phyloP scores from a whole-genome alignment of 1,140 invertebrate genomes.

The Pteromalus puparum region DNA sequence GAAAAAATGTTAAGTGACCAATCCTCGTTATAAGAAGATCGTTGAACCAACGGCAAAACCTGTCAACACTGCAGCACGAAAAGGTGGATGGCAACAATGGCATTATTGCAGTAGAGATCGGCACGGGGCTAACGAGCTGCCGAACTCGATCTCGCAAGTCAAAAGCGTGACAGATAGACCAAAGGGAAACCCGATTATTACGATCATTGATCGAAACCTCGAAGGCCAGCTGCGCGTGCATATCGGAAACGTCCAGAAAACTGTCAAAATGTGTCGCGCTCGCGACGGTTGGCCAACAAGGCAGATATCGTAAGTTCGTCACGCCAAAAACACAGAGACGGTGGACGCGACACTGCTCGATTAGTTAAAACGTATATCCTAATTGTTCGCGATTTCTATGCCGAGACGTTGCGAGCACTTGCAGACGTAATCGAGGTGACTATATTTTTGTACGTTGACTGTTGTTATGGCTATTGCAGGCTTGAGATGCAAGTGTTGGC shows the following conservation, averaged over 20 bases:
- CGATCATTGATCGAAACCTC: neutral
- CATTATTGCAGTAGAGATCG: neutral
- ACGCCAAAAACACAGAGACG: neutral
- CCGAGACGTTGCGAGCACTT: neutral
- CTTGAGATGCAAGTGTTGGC: neutral
- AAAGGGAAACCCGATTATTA: neutral
- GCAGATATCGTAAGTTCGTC: neutral
- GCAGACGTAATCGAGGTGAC: neutral
- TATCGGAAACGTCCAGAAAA: conserved; percentile 1
- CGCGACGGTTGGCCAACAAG: neutral
- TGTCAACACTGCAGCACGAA: too few relatives aligned
- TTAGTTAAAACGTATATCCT: neutral
- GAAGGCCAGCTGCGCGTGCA: neutral
- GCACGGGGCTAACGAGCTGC: neutral
- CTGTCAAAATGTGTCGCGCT: neutral
- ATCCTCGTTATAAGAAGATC: neutral
- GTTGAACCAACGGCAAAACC: neutral
- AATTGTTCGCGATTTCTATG: neutral
- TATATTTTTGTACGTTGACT: neutral
- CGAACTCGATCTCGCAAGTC: neutral
- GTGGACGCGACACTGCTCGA: neutral
- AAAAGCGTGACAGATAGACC: neutral
- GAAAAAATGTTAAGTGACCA: too few relatives aligned
- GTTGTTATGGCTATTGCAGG: neutral
- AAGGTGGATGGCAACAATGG: neutral